Base-by-base conservation (phyloP, 2,113 vertebrate species). In the Pelmatolapia mariae region DNA sequence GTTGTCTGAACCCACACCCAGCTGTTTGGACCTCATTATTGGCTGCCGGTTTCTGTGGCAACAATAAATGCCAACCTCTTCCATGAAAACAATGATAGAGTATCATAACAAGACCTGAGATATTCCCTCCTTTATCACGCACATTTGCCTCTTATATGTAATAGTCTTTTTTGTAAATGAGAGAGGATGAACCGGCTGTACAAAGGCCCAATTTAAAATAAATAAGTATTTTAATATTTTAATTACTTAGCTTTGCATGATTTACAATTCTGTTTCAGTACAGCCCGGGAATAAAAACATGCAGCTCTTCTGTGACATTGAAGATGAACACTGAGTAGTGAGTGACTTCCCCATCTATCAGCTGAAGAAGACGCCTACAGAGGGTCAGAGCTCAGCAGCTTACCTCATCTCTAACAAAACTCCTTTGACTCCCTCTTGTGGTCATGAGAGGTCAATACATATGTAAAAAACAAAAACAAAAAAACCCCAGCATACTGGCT, bases 1-100 rank as follows among this genome's bases (percentile, higher is more conserved):
- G 94, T 96, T 96, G 96, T 88, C 94, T 95, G 96, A 97, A 18
- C 85, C 80, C 91, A 94, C 94, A 89, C 94, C 94, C 94, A 89
- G 91, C 82, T 40, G 82, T 87, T 86, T 53, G 10, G 76, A 71
- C 66, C 50, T 50, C 52, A 38, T 92, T 85, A 97, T 96, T 97
- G 96, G 93, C 92, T 93, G 85, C 73, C 26, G 1, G 88, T 87
- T 85, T 79, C 93, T 81, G 26, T 83, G 84, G 91, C 40, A 94
- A 91, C 89, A 86, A 90, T 90, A 85, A 86, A 87, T 18, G 11
- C 73, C 76, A 82, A 85, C 36, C 8, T 29, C 89, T 57, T 76
- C 82, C 1, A 4, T 1, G 13, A 47, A 59, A 91, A 91, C 83
- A 91, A 91, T 22, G 90, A 80, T 8, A 89, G 22, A 38, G 56